Conservation (phyloP, 2,113 vertebrate species). For the Melanostigma gelatinosum region DNA sequence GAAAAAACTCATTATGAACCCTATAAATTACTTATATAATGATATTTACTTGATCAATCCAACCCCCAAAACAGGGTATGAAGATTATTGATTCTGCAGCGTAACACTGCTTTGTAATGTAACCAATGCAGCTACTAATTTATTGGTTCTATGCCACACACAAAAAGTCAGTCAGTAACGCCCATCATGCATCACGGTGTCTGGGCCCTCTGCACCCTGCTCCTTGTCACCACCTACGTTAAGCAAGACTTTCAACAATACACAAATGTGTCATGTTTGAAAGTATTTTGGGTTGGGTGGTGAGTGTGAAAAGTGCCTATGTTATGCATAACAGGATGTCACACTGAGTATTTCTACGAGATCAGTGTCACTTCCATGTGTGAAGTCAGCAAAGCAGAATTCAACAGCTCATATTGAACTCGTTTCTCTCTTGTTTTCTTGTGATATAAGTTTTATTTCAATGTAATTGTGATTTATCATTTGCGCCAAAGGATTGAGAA, state of each 20-base stretch:
- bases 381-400: neutral
- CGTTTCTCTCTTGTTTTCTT: neutral
- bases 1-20: neutral
- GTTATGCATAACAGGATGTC: constrained; percentile 25
- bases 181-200: neutral
- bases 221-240: neutral
- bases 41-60: neutral
- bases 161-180: no score
- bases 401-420: neutral
- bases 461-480: neutral
- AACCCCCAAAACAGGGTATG: neutral
- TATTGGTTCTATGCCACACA: neutral
- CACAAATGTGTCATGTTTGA: fast-evolving
- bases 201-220: neutral
- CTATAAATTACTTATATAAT: neutral
- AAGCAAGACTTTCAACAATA: neutral
- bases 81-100: neutral
- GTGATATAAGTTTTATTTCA: neutral
- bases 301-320: neutral
- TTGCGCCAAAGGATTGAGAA: neutral
- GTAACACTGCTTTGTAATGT: neutral
- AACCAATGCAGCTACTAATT: neutral
- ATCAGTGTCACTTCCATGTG: fast-evolving
- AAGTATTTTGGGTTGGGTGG: neutral
- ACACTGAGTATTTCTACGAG: constrained; percentile 6